Base-by-base conservation (phyloP, 1,140 invertebrate species). In the Lysiphlebus fabarum region DNA sequence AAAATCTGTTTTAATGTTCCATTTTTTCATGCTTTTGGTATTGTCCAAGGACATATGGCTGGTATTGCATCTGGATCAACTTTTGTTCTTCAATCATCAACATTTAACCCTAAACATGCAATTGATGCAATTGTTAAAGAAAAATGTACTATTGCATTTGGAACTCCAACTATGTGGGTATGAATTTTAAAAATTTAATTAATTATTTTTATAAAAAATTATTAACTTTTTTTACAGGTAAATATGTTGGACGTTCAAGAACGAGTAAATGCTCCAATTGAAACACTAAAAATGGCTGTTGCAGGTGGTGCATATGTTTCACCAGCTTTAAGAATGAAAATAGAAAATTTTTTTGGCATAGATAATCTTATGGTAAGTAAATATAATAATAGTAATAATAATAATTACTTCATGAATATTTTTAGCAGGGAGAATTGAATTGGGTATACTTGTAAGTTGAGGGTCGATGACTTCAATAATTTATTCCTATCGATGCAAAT, bases 101-200 rank as follows among this genome's bases (percentile, higher is more conserved):
- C 80, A 2, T 93, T 90, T 75, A 88, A 86, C 80, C 85, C 90
- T 37, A 75, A 80, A 36, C 82, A 84, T 14, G 85, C 87, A 0
- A 65, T 94, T 10, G 74, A 87, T 36, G 80, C 88, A 0, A 82
- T 93, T 12, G 72, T 82, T 14, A 73, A 85, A 17, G 88, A 95
- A 74, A 89, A 86, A 69, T 94, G 92, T 67, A 87, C 86, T 4
- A 72, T 90, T 6, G 74, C 92, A 11, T 92, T 90, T 67, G 96
- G 96, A 10, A 98, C 96, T 0, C 96, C 96, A 5, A 98, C 96
- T 0, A 99, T 99, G 95, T 95, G 91, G 73, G 89, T 97, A 55
- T 93, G 98, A 53, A 42, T 53, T 17, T 48, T 14, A 11, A 17
- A 14, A 17, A 12, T 53, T 53, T 48, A 33, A 43, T 49, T 42